A percentile compares a stretch with the other conserved stretches of the same genome.
Evolutionary conservation across 2,797 vertebrate species (phyloP).

Genomic region (Neomorphus geoffroyi): DNA sequence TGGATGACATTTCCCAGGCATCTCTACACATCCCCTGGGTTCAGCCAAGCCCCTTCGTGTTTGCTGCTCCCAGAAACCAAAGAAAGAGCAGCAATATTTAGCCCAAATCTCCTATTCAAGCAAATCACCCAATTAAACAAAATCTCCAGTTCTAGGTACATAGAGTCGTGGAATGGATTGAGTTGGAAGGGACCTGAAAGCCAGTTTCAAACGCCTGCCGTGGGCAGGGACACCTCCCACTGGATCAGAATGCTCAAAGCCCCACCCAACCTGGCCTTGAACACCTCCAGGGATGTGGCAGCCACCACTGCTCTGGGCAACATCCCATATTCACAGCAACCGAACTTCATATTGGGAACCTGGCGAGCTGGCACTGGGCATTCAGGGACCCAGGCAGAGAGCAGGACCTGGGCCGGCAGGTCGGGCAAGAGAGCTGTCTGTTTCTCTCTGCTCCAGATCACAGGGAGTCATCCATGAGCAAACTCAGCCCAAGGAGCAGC

Average conservation of each 20-base stretch:
- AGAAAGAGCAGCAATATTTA: too few relatives aligned
- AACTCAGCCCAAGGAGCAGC: background rate
- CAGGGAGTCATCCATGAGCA: background rate
- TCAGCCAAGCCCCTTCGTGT: background rate
- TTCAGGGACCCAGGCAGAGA: background rate
- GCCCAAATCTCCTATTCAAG: background rate
- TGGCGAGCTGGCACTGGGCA: accelerated
- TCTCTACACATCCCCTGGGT: accelerated
- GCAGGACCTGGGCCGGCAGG: too few relatives aligned
- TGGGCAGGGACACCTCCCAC: too few relatives aligned
- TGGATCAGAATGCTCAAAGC: too few relatives aligned
- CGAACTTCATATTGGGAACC: accelerated
- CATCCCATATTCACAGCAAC: background rate
- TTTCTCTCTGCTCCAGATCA: too few relatives aligned
- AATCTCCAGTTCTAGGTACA: background rate
- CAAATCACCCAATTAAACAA: background rate
- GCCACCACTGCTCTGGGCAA: too few relatives aligned
- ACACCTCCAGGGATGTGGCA: too few relatives aligned
- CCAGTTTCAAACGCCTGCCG: too few relatives aligned
- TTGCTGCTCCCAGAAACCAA: background rate
- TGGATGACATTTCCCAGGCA: background rate
- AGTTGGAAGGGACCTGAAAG: too few relatives aligned
- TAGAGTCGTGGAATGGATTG: too few relatives aligned
- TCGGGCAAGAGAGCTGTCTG: too few relatives aligned
- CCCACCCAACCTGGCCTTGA: too few relatives aligned